Evolutionary conservation across 2,797 vertebrate species (phyloP).

Genomic region (Hypotaenidia okinawae): DNA sequence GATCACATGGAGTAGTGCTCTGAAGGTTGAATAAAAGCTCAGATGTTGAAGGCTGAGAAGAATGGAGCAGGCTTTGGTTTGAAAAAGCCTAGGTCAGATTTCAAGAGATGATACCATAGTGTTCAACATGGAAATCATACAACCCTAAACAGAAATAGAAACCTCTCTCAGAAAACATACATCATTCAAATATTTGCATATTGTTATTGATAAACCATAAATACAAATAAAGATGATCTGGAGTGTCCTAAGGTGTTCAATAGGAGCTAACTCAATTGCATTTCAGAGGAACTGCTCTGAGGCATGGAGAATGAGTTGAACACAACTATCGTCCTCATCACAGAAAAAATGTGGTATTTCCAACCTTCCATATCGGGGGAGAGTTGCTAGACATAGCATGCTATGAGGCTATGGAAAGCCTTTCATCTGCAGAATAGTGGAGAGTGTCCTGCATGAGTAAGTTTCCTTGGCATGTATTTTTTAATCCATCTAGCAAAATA

Average conservation of each 20-base stretch:
- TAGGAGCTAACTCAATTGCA: background rate
- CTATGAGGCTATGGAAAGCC: background rate
- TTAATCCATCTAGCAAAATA: background rate
- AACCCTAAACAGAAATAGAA: background rate
- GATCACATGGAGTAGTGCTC: background rate
- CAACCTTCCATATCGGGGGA: background rate
- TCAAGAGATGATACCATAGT: background rate
- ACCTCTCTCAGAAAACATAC: background rate
- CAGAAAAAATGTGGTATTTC: background rate
- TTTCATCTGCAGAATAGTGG: background rate
- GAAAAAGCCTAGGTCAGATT: background rate
- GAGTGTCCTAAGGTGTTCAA: background rate
- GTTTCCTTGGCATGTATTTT: background rate
- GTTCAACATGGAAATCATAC: background rate
- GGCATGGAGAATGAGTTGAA: background rate
- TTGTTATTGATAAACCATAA: background rate
- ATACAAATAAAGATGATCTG: background rate
- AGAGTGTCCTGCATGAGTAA: background rate
- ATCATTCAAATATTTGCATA: background rate
- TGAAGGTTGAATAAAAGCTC: background rate
- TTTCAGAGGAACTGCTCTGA: background rate
- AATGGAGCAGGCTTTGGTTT: background rate
- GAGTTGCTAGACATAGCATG: background rate
- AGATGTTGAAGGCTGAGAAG: background rate
- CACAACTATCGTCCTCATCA: rapidly evolving